A percentile compares a stretch with the other conserved stretches of the same genome.
Conservation (phyloP, 2,888 invertebrate species). For the Patella pellucida region DNA sequence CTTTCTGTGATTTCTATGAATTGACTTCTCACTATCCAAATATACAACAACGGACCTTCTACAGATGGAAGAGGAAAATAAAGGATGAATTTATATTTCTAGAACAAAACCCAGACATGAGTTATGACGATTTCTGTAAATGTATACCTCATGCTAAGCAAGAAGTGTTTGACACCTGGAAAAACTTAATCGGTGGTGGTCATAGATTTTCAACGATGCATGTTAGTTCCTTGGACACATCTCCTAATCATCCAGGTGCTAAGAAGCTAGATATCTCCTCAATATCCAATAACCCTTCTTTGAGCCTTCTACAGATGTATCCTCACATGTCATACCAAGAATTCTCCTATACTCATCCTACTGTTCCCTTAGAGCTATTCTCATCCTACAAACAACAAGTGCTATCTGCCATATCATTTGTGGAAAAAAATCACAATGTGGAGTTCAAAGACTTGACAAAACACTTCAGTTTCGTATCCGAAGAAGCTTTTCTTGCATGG, state of each 20-base stretch:
- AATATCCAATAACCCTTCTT: neutral
- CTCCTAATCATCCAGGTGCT: neutral
- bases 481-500: slow-evolving; percentile 4
- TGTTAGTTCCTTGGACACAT: neutral
- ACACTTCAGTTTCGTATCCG: neutral
- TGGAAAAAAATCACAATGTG: neutral
- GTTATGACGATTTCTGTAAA: slow-evolving; percentile 35
- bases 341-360: slow-evolving; percentile 5
- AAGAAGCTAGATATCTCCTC: neutral
- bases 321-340: slow-evolving; percentile 4
- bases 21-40: slow-evolving; percentile 37
- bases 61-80: slow-evolving; percentile 42
- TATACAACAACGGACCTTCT: slow-evolving; percentile 43
- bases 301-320: neutral
- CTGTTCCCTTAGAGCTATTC: neutral
- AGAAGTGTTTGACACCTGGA: slow-evolving; percentile 38
- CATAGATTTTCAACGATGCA: slow-evolving; percentile 33
- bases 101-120: slow-evolving; percentile 38
- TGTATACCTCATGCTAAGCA: slow-evolving; percentile 38
- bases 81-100: slow-evolving; percentile 44
- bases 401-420: neutral
- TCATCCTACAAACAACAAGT: slow-evolving; percentile 5
- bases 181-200: slow-evolving; percentile 33
- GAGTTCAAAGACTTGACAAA: neutral
- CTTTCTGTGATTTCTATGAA: slow-evolving; percentile 41